Evolutionary conservation across 2,797 vertebrate genomes (phyloP).

Genomic region (Hydrolagus colliei): DNA sequence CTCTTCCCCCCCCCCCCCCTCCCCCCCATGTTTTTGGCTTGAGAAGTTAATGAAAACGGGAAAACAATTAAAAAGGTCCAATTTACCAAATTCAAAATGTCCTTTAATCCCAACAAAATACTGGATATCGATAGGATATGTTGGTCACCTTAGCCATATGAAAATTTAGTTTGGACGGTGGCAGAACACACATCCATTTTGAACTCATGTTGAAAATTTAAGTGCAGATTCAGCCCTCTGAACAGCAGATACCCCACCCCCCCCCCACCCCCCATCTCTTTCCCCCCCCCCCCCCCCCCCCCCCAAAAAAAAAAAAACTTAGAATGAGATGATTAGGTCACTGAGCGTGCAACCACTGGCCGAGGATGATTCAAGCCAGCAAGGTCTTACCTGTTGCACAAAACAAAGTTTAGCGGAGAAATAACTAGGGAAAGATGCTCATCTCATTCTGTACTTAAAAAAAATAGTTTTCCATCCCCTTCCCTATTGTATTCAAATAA

Average conservation of each 20-base stretch:
- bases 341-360: slow-evolving; percentile 42
- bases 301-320: slow-evolving; percentile 52
- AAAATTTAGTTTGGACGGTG: too few species aligned
- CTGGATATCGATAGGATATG: background rate
- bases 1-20: background rate
- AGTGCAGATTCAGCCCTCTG: slow-evolving; percentile 18
- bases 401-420: slow-evolving; percentile 38
- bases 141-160: background rate
- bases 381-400: slow-evolving; percentile 43
- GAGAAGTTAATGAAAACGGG: background rate
- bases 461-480: slow-evolving; percentile 44
- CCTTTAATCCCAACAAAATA: background rate
- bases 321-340: slow-evolving; percentile 61
- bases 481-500: slow-evolving; percentile 23
- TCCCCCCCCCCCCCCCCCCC: slow-evolving; percentile 46
- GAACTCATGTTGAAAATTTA: background rate
- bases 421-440: slow-evolving; percentile 72
- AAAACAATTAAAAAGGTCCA: background rate
- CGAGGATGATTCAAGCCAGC: slow-evolving; percentile 41
- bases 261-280: too few species aligned
- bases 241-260: slow-evolving; percentile 41
- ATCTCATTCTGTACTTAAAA: slow-evolving; percentile 72
- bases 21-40: slow-evolving; percentile 38
- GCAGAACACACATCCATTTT: too few species aligned
- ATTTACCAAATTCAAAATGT: background rate